Base-by-base conservation (phyloP, 2,797 vertebrate genomes). In the Myoxocephalus aenaeus region DNA sequence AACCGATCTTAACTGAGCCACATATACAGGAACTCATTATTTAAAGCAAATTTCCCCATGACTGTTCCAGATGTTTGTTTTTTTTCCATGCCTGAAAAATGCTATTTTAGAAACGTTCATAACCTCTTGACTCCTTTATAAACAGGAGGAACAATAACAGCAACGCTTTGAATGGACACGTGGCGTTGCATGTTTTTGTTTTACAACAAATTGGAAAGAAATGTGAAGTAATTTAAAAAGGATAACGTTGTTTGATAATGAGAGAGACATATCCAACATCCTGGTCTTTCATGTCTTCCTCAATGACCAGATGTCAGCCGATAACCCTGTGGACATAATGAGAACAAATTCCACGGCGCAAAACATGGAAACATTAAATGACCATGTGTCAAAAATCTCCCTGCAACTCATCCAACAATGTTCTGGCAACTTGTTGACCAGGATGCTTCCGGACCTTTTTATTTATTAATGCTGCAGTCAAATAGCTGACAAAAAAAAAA, bases 231-330 rank as follows among this genome's bases (percentile, higher is more conserved):
- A 56, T 68, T 18, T 18, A 27, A 65, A 46, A 17, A 0, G 51
- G 25, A 42, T 10, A 42, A 15, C 46, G 14, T n/a, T 56, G 56
- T 48, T 61, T 27, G 25, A 79, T 51, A 51, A 69, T 14, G 22
- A 68, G 48, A 20, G 48, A 67, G 44, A 29, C 40, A 4, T 11
- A n/a, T 29, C 25, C 18, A 25, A 29, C 46, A 36, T 63, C 29
- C 7, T 38, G 40, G 15, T 27, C 17, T 34, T 79, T 62, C 62
- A n/a, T 17, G 50, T 40, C 48, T 29, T 68, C 27, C 51, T 64
- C 51, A 59, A 56, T 25, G 14, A 70, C 42, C 50, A 50, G 40
- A 51, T 42, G 25, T 27, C n/a, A 36, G 20, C 44, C 64, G 32
- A 15, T 12, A 4, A 10, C 36, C 20, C 36, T 8, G n/a, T 25